Percentiles rank a stretch among this genome's conserved stretches.
Conservation (phyloP, 2,888 invertebrate genomes). For the Clepsis dumicolana region DNA sequence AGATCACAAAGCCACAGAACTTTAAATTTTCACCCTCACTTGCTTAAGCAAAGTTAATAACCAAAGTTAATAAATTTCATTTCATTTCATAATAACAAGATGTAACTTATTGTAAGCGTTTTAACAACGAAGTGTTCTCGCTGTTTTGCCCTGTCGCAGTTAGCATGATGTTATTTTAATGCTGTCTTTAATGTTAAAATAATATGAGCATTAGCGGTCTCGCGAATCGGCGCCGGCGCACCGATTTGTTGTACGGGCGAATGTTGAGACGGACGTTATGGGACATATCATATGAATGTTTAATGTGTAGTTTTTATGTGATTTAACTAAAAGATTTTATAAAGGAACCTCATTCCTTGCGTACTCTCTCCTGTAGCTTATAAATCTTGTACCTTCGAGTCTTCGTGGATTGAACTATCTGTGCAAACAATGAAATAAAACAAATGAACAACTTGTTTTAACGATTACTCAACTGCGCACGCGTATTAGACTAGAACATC, state of each 20-base stretch:
- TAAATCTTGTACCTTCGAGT: no score
- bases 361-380: no score
- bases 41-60: no score
- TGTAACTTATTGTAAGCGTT: neutral
- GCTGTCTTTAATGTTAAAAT: conserved; percentile 44
- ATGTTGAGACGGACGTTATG: neutral
- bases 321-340: no score
- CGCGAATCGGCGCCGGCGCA: conserved; percentile 36
- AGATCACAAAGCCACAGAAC: no score
- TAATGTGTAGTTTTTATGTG: no score
- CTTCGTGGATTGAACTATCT: no score
- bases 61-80: no score
- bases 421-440: neutral
- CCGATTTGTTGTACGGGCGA: conserved; percentile 9
- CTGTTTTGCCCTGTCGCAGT: conserved; percentile 12
- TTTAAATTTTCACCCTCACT: no score
- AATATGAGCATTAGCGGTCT: conserved; percentile 38
- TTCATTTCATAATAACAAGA: neutral
- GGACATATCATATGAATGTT: neutral
- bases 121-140: neutral
- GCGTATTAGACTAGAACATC: conserved; percentile 20
- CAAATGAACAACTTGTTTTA: neutral
- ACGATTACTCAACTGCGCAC: neutral
- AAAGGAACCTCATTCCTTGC: no score
- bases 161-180: conserved; percentile 42